A percentile compares a stretch with the other conserved stretches of the same genome.
phyloP scores from a whole-genome alignment of 2,888 invertebrate species.

The Chaetogeoica ovagalla region DNA sequence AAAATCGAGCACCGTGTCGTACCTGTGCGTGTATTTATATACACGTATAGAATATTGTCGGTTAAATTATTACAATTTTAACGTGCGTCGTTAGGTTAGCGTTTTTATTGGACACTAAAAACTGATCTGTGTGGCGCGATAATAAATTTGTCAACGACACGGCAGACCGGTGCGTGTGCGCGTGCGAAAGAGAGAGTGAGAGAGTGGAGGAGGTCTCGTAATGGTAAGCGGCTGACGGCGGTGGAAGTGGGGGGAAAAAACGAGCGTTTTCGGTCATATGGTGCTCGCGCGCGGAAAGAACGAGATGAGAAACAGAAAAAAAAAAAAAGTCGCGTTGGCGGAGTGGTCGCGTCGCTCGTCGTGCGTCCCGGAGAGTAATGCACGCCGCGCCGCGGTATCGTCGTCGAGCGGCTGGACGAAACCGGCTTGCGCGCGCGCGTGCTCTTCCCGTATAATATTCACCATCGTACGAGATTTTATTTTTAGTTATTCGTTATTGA shows the following conservation, averaged over 20 bases:
- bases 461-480: neutral
- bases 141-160: slow-evolving; percentile 30
- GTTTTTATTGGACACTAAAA: slow-evolving; percentile 47
- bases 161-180: too few species aligned
- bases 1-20: neutral
- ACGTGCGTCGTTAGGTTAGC: slow-evolving; percentile 46
- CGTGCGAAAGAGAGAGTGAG: too few species aligned
- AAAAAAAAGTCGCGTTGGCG: slow-evolving; percentile 21
- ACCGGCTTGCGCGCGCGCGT: slow-evolving; percentile 24
- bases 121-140: slow-evolving; percentile 23
- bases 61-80: slow-evolving; percentile 34
- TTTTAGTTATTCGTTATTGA: too few species aligned
- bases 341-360: neutral
- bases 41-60: neutral
- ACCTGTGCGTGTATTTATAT: neutral
- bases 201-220: too few species aligned
- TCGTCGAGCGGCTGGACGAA: neutral
- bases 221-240: too few species aligned
- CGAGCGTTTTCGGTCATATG: too few species aligned
- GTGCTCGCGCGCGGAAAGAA: too few species aligned
- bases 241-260: too few species aligned
- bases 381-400: neutral
- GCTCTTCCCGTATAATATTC: neutral
- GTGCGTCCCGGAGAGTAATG: neutral
- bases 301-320: neutral